Percentiles rank a stretch among this genome's conserved stretches.
These are phyloP conservation scores for Xanthorhoe designata DNA, from an alignment of 2,888 invertebrate species.

Conservation along the genomic window DNA sequence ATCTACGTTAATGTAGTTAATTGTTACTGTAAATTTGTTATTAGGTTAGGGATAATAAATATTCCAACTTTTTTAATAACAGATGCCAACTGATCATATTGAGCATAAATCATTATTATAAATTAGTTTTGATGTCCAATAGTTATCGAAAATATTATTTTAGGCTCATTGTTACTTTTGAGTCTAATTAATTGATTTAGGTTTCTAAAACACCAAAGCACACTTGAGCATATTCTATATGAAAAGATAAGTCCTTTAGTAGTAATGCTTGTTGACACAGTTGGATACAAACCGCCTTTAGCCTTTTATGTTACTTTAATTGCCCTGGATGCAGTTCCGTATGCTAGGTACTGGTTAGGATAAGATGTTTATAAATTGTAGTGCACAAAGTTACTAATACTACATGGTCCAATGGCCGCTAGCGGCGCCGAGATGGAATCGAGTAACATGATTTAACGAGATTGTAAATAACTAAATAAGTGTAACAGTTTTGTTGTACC, in stretches of 20 bases:
- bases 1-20: conserved; percentile 64
- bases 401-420: conserved; percentile 39
- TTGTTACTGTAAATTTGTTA: conserved; percentile 81
- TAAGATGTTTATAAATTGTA: conserved; percentile 66
- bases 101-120: conserved; percentile 7
- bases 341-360: conserved; percentile 48
- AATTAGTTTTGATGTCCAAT: conserved; percentile 17
- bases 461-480: conserved; percentile 56
- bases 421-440: conserved; percentile 35
- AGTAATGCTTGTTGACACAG: conserved; percentile 48
- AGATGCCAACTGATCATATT: conserved; percentile 58
- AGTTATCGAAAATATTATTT: conserved; percentile 9
- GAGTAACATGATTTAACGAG: conserved; percentile 37
- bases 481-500: conserved; percentile 69
- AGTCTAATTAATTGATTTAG: conserved; percentile 25
- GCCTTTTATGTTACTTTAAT: conserved; percentile 38
- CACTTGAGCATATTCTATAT: conserved; percentile 29
- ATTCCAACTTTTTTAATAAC: conserved; percentile 66
- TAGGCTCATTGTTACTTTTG: conserved; percentile 14
- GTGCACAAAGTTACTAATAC: conserved; percentile 72
- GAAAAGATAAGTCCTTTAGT: conserved; percentile 30
- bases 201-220: conserved; percentile 40
- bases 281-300: conserved; percentile 60
- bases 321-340: conserved; percentile 56
- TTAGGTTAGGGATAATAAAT: conserved; percentile 60